Percentiles rank a stretch among this genome's conserved stretches.
phyloP scores from a whole-genome alignment of 2,888 invertebrate species.

The Phalangium opilio region DNA sequence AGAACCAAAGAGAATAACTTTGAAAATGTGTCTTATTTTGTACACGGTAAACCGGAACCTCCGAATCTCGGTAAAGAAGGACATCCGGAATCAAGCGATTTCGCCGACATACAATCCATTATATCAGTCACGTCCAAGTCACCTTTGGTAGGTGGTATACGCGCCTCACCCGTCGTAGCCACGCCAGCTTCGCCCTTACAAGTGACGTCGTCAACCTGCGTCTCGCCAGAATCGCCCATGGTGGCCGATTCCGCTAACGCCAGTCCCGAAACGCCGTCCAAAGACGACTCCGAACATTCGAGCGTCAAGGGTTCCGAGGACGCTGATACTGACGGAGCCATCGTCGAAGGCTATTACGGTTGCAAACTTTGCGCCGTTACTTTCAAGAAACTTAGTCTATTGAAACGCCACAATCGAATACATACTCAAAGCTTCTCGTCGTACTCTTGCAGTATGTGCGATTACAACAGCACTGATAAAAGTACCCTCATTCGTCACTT shows the following conservation, averaged over 20 bases:
- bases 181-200: constrained; percentile 13
- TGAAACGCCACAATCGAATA: constrained; percentile 71
- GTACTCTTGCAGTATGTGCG: constrained; percentile 85
- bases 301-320: constrained; percentile 1
- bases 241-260: constrained; percentile 24
- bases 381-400: constrained; percentile 71
- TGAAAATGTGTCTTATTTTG: constrained; percentile 21
- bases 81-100: constrained; percentile 35
- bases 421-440: constrained; percentile 28
- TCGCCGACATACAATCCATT: constrained; percentile 73
- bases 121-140: constrained; percentile 46
- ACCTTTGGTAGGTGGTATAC: constrained; percentile 21
- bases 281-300: constrained; percentile 1
- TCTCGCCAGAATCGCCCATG: constrained; percentile 16
- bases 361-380: constrained; percentile 75
- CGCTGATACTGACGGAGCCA: constrained; percentile 6
- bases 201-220: constrained; percentile 1
- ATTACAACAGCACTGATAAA: constrained; percentile 74
- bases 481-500: constrained; percentile 79
- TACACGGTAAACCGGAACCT: constrained; percentile 17
- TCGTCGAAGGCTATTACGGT: constrained; percentile 5
- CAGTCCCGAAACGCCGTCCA: constrained; percentile 17
- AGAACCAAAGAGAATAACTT: constrained; percentile 17
- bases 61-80: constrained; percentile 29
- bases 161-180: constrained; percentile 10